These are phyloP conservation scores for Etheostoma perlongum DNA, from an alignment of 2,797 vertebrate species.

Conservation along the genomic window DNA sequence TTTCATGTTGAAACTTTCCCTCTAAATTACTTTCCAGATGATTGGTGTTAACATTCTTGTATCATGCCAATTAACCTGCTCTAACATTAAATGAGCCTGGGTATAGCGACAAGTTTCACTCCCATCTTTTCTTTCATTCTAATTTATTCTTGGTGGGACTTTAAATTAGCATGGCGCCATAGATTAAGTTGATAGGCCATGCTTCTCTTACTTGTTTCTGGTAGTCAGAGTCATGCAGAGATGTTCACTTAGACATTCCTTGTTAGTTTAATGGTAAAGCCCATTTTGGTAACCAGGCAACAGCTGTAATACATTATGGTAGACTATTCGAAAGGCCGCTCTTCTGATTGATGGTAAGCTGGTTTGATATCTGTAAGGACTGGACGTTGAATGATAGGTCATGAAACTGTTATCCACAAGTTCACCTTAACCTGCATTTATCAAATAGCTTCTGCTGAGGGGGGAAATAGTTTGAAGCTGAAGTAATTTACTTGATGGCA, in stretches of 20 bases:
- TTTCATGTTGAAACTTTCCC: constrained; percentile 39
- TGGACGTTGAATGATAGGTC: constrained; percentile 22
- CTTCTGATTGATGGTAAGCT: constrained; percentile 22
- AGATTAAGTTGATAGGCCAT: constrained; percentile 35
- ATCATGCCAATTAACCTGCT: constrained; percentile 54
- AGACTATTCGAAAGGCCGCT: constrained; percentile 10
- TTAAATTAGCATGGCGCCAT: constrained; percentile 49
- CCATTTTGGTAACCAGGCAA: constrained; percentile 24
- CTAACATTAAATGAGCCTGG: constrained; percentile 46
- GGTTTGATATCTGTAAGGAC: constrained; percentile 22
- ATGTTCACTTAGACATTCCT: constrained; percentile 19
- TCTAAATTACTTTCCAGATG: constrained; percentile 52
- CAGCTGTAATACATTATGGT: constrained; percentile 12
- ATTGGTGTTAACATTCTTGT: constrained; percentile 50
- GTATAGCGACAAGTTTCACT: constrained; percentile 36
- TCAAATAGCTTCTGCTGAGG: constrained; percentile 36
- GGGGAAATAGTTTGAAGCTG: constrained; percentile 44
- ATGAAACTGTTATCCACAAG: constrained; percentile 29
- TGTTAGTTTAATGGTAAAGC: constrained; percentile 13
- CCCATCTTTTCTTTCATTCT: constrained; percentile 42
- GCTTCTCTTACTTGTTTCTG: constrained; percentile 37
- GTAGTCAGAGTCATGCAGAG: constrained; percentile 25
- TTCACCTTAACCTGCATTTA: constrained; percentile 52
- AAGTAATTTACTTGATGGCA: constrained; percentile 62
- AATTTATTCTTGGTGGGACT: constrained; percentile 45